A percentile compares a stretch with the other conserved stretches of the same genome.
Evolutionary conservation across 2,113 vertebrate species (phyloP).

Genomic region (Strix uralensis): DNA sequence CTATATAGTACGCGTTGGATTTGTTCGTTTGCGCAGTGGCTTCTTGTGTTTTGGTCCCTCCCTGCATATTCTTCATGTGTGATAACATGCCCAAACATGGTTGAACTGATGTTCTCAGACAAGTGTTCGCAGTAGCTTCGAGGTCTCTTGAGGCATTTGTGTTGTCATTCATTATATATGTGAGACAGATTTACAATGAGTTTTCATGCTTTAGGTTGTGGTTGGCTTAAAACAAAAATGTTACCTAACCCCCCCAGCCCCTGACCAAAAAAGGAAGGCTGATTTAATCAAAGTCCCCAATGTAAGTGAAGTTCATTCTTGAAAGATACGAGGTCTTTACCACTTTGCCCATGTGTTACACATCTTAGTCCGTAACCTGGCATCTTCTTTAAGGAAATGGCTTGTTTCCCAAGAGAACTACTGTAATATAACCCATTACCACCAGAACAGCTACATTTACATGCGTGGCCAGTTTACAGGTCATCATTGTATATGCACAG

Average conservation of each 20-base stretch:
- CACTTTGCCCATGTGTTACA: neutral
- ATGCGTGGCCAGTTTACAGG: neutral
- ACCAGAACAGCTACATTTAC: neutral
- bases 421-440: neutral
- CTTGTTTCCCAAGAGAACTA: neutral
- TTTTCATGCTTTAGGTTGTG: neutral
- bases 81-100: neutral
- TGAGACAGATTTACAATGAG: neutral
- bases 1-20: neutral
- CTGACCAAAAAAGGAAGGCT: neutral
- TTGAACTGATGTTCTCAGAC: neutral
- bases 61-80: rapidly evolving
- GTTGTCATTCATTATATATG: neutral
- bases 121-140: neutral
- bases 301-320: neutral
- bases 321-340: neutral
- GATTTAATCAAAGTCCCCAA: neutral
- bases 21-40: neutral
- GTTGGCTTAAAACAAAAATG: neutral
- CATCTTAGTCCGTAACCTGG: neutral
- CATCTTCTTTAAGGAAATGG: neutral
- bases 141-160: neutral
- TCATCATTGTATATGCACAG: neutral
- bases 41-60: neutral
- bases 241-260: neutral